A percentile compares a stretch with the other conserved stretches of the same genome.
Evolutionary conservation across 1,140 invertebrate genomes (phyloP).

Genomic region (Leptonema lineaticorne): DNA sequence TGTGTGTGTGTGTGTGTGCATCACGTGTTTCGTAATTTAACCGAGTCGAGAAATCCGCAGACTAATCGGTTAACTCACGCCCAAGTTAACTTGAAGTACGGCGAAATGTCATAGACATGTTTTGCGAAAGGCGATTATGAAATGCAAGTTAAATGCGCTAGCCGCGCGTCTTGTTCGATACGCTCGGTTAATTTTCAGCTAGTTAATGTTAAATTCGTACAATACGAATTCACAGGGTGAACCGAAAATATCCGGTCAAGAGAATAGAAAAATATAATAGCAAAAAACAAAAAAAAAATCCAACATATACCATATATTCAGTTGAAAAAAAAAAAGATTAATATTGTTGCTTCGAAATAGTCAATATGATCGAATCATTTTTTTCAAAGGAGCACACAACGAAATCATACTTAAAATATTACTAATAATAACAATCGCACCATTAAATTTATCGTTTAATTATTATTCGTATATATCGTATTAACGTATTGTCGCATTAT

Average conservation of each 20-base stretch:
- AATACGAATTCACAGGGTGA: neutral
- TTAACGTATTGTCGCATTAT: too few species aligned
- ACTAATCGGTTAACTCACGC: constrained; percentile 28
- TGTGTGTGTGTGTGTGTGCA: neutral
- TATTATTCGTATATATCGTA: too few species aligned
- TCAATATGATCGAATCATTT: too few species aligned
- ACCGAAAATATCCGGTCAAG: neutral
- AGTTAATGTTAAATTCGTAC: neutral
- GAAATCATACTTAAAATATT: too few species aligned
- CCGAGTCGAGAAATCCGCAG: constrained; percentile 16
- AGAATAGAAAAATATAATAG: too few species aligned
- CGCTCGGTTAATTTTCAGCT: neutral
- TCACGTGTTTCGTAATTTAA: constrained; percentile 3
- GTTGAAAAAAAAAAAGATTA: too few species aligned
- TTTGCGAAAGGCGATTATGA: constrained; percentile 19
- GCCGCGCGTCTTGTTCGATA: neutral
- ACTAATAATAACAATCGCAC: too few species aligned
- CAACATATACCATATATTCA: too few species aligned
- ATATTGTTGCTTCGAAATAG: too few species aligned
- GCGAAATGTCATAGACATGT: constrained; percentile 19
- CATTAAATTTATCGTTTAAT: too few species aligned
- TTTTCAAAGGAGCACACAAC: too few species aligned
- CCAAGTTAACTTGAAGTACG: constrained; percentile 15
- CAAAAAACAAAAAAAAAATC: too few species aligned
- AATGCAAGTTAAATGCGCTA: neutral